Base-by-base conservation (phyloP, 2,797 vertebrate genomes). In the Alectoris magna region DNA sequence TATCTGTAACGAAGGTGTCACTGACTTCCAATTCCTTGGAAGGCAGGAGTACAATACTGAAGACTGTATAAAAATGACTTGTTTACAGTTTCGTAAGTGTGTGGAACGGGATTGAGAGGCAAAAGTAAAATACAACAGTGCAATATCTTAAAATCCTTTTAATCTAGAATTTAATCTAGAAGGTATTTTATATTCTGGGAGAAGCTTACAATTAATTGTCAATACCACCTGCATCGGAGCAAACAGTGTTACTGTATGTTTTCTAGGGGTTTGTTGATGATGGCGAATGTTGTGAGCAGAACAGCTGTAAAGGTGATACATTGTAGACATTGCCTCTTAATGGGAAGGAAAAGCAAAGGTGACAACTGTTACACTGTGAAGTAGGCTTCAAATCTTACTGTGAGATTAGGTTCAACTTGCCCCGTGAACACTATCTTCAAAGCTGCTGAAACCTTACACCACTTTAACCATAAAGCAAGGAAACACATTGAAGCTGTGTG, bases 31-130 rank as follows among this genome's bases (percentile, higher is more conserved):
- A 88, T 86, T 90, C 93, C 85, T 91, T 96, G 94, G 89, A 87
- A 93, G 43, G 11, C 96, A 88, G 94, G 93, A 91, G 96, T 97
- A 94, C 93, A 97, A 96, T 96, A 95, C 92, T 91, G 97, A 94
- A 96, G 96, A 97, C 96, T 97, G 81, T 94, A 95, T 96, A 96
- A 97, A 98, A 97, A 89, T 84, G 81, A 97, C 96, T 96, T 91
- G 95, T 96, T 97, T 94, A 96, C 96, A 83, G 91, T 95, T 97
- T 94, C 53, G 3, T 95, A 89, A 92, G 96, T 94, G 95, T 90
- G 87, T 93, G 96, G 81, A 86, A 66, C 64, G 87, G 82, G 94
- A 75, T 22, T 81, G 84, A 94, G 96, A 96, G 89, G 97, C 97
- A 96, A 96, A 94, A 94, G 81, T 87, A 86, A 89, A 96, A 95